Conservation (phyloP, 2,797 vertebrate genomes). For the Acrocephalus scirpaceus region DNA sequence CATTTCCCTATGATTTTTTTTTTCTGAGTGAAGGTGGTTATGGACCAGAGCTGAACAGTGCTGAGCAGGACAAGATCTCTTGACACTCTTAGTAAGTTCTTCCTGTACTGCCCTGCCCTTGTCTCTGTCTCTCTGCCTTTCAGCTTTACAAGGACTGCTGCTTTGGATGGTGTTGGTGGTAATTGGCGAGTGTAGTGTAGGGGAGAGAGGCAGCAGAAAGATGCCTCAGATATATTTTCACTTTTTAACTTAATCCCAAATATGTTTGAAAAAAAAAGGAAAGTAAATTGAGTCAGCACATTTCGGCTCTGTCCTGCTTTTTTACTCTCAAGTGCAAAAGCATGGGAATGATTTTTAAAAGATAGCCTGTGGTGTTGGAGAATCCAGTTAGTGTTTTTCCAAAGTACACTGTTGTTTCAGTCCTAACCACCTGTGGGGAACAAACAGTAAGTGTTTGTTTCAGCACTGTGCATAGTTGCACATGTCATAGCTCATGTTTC, state of each 20-base stretch:
- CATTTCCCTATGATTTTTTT: background rate
- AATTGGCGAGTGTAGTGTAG: background rate
- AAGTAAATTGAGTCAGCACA: background rate
- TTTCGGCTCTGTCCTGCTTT: background rate
- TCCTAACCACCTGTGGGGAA: background rate
- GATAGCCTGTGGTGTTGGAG: background rate
- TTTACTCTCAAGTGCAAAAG: background rate
- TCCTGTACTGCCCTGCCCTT: background rate
- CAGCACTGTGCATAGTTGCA: background rate
- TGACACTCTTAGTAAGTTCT: background rate
- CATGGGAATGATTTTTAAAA: background rate
- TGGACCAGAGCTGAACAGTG: background rate
- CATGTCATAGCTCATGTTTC: background rate
- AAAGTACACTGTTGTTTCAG: background rate
- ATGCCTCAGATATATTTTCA: background rate
- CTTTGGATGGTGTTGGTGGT: background rate
- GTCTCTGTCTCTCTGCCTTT: background rate
- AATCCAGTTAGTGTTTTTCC: background rate
- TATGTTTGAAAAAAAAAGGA: background rate
- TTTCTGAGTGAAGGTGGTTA: background rate
- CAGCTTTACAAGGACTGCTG: background rate
- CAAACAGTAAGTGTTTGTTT: background rate
- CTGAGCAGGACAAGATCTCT: background rate
- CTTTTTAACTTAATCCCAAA: background rate
- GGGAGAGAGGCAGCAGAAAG: background rate